These are phyloP conservation scores for Pavo muticus DNA, from an alignment of 2,113 vertebrate genomes.

Conservation along the genomic window DNA sequence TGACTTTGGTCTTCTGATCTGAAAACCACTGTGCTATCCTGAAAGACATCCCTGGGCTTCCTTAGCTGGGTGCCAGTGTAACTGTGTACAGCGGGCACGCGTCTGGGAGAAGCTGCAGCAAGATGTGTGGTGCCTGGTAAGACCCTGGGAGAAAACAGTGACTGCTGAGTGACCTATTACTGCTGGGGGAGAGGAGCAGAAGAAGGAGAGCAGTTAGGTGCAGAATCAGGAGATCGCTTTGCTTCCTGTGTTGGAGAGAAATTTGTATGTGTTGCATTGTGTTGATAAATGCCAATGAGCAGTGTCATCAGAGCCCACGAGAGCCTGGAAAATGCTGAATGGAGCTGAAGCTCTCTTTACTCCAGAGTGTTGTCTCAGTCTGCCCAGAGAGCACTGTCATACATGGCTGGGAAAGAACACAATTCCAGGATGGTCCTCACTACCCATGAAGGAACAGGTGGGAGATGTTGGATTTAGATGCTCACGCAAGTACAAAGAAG, in stretches of 20 bases:
- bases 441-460: rapidly evolving
- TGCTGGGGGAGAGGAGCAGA: rapidly evolving
- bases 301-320: neutral
- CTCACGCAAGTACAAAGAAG: neutral
- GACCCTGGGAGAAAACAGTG: neutral
- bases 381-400: neutral
- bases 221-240: neutral
- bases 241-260: neutral
- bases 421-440: neutral
- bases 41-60: neutral
- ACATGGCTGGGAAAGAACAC: neutral
- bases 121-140: neutral
- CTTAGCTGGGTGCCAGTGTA: neutral
- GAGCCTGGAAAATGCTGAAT: neutral
- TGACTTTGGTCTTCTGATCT: neutral
- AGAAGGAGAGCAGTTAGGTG: neutral
- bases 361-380: neutral
- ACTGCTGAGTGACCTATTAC: rapidly evolving
- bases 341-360: neutral
- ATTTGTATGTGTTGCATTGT: neutral
- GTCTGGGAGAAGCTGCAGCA: neutral
- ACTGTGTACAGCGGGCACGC: neutral
- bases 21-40: neutral
- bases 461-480: neutral
- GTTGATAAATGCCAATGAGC: neutral